These are phyloP conservation scores for Thamnophis elegans DNA, from an alignment of 2,797 vertebrate species.

Conservation along the genomic window DNA sequence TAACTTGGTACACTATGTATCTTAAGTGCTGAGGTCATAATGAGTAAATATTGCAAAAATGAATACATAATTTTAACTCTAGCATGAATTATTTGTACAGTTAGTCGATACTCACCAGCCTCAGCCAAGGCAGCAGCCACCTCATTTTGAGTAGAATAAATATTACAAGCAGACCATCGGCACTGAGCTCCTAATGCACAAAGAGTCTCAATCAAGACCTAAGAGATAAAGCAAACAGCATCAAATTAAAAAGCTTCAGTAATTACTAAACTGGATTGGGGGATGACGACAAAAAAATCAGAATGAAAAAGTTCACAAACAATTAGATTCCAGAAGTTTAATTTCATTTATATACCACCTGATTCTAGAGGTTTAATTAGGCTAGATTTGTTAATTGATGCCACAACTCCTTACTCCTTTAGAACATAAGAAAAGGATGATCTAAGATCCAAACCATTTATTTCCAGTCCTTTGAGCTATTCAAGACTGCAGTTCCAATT, in stretches of 20 bases:
- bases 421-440: not conserved
- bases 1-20: not conserved
- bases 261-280: not conserved
- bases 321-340: not conserved
- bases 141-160: conserved; percentile 98
- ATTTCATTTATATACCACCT: not conserved
- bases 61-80: not conserved
- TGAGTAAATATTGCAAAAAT: not conserved
- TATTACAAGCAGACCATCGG: conserved; percentile 98
- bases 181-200: conserved; percentile 96
- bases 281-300: not conserved
- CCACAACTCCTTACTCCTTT: not conserved
- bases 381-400: not conserved
- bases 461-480: not conserved
- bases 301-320: not conserved
- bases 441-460: not conserved
- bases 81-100: not conserved
- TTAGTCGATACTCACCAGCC: conserved; percentile 74
- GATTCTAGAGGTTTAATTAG: not conserved
- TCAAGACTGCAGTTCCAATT: not conserved
- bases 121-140: conserved; percentile 95
- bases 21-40: not conserved
- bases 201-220: conserved; percentile 97
- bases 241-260: not conserved
- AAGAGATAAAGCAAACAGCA: not conserved